A percentile compares a stretch with the other conserved stretches of the same genome.
These are phyloP conservation scores for Cotesia typhae DNA, from an alignment of 1,140 invertebrate species.

Conservation along the genomic window DNA sequence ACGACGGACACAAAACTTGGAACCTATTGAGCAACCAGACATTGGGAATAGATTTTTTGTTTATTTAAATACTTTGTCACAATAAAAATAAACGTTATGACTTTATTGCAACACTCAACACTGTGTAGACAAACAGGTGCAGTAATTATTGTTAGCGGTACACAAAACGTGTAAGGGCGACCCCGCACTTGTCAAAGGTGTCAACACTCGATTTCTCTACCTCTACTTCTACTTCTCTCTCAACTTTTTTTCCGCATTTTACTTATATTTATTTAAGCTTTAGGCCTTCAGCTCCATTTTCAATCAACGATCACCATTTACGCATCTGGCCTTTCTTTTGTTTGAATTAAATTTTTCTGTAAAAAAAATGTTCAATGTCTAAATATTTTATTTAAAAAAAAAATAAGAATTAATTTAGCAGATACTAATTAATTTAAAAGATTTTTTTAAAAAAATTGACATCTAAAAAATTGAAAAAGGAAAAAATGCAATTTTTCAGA, in stretches of 20 bases:
- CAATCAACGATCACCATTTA: neutral
- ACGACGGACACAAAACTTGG: neutral
- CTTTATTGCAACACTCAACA: constrained; percentile 15
- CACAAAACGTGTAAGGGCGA: constrained; percentile 28
- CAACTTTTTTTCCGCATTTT: constrained; percentile 19
- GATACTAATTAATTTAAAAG: no score
- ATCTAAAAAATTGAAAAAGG: no score
- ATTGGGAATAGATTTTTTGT: neutral
- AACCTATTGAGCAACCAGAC: neutral
- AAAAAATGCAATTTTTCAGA: no score
- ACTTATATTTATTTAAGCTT: neutral
- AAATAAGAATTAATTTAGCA: no score
- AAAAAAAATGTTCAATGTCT: no score
- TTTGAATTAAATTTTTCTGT: no score
- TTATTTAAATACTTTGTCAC: neutral
- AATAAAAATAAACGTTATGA: neutral
- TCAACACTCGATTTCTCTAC: constrained; percentile 39
- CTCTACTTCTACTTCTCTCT: constrained; percentile 17
- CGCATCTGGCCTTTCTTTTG: no score
- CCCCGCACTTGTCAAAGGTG: constrained; percentile 38
- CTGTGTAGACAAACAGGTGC: constrained; percentile 7
- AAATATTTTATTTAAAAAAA: no score
- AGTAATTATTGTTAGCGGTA: constrained; percentile 7
- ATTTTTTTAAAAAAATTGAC: no score
- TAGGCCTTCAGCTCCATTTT: neutral